Evolutionary conservation across 2,113 vertebrate genomes (phyloP).

Genomic region (Rhabdornis inornatus): DNA sequence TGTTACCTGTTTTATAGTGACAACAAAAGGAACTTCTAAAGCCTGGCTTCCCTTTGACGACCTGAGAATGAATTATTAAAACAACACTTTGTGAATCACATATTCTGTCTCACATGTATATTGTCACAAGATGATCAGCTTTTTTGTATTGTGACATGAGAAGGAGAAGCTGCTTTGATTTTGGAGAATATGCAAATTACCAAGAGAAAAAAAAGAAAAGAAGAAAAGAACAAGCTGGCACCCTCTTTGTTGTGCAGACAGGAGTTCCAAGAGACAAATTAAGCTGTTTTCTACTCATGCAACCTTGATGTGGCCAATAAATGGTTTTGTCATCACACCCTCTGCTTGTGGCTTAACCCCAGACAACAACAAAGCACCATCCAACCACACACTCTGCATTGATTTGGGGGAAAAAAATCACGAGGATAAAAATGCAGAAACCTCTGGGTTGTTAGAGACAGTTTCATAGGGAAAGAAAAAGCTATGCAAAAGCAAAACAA

Average conservation of each 20-base stretch:
- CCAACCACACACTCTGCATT: rapidly evolving
- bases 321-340: not conserved
- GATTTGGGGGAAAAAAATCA: not conserved
- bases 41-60: not conserved
- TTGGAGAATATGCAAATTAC: not conserved
- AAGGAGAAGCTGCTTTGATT: slow-evolving; percentile 28
- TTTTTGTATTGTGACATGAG: slow-evolving; percentile 17
- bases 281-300: not conserved
- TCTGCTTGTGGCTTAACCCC: not conserved
- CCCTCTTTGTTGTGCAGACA: not conserved
- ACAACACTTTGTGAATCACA: not conserved
- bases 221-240: not conserved
- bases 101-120: not conserved
- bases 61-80: slow-evolving; percentile 31
- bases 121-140: not conserved
- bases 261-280: not conserved
- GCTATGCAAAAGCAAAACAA: not conserved
- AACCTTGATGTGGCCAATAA: not conserved
- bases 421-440: not conserved
- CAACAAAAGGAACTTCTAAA: not conserved
- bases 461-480: not conserved
- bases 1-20: not conserved
- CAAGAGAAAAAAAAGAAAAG: not conserved
- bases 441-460: not conserved
- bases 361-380: not conserved